Conservation (phyloP, 2,797 vertebrate genomes). For the Apogon hyalosoma region DNA sequence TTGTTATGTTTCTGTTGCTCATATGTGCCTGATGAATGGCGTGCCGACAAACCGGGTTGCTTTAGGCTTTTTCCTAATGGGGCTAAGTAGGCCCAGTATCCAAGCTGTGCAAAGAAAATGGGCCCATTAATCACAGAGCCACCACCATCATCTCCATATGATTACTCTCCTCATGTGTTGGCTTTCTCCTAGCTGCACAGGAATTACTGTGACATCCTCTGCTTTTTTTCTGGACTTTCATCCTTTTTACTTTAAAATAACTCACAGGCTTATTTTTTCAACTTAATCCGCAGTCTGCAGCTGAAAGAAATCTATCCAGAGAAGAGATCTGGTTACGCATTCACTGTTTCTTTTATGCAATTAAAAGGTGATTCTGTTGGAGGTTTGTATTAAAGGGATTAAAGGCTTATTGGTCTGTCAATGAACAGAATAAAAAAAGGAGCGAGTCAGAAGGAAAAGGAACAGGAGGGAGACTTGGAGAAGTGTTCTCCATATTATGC, state of each 20-base stretch:
- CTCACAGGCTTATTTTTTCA: constrained; percentile 65
- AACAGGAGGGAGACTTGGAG: constrained; percentile 16
- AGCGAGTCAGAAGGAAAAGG: constrained; percentile 8
- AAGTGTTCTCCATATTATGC: no score
- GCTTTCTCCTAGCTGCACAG: constrained; percentile 59
- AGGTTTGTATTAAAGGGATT: constrained; percentile 75
- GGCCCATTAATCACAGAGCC: constrained; percentile 80
- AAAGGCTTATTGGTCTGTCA: constrained; percentile 70
- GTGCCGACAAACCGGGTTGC: constrained; percentile 60
- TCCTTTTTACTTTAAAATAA: constrained; percentile 51
- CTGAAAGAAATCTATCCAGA: constrained; percentile 64
- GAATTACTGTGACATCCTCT: constrained; percentile 67
- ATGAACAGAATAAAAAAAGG: constrained; percentile 46
- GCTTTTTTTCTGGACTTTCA: constrained; percentile 38
- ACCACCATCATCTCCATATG: constrained; percentile 79
- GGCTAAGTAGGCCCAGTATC: constrained; percentile 76
- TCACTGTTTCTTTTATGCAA: constrained; percentile 73
- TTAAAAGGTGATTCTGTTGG: constrained; percentile 73
- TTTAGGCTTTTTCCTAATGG: constrained; percentile 78
- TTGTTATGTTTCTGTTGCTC: constrained; percentile 50
- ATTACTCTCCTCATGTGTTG: constrained; percentile 76
- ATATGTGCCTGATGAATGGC: constrained; percentile 73
- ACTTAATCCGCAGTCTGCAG: constrained; percentile 65
- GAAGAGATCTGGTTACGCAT: constrained; percentile 64
- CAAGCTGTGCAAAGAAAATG: constrained; percentile 79